Evolutionary conservation across 2,113 vertebrate species (phyloP), one percentile per base, ranked within the genome.

Genomic region (Rhinolophus ferrumequinum): DNA sequence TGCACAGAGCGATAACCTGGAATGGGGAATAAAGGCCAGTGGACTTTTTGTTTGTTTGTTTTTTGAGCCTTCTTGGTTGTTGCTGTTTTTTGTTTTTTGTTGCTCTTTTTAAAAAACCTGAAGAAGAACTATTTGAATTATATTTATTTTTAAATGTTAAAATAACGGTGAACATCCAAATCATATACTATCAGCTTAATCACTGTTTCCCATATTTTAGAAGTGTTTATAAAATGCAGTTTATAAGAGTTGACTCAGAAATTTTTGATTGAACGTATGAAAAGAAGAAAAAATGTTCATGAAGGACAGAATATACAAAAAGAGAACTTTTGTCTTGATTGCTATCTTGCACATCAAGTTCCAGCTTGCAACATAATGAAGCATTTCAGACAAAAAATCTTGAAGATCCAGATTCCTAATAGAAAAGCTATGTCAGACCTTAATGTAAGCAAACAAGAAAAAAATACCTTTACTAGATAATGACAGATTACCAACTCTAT

Each of bases 361-460:
- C 56, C 28, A 93, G 80, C 90, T 93, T 95, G 95, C 47, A 92
- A 35, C 33, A 47, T 92, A 92, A 95, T 93, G 56, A 91, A 70
- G 52, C 28, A 90, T 80, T 96, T 96, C 73, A 95, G 87, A 93
- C 44, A 66, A 73, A 93, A 95, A 96, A 94, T 93, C 83, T 72
- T 95, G 83, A 92, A 89, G 87, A 90, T 95, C 66, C 77, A 82
- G 92, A 81, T 84, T 92, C 56, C 44, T 54, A 93, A 77, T 7
- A 1, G 81, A 92, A 96, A 88, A 97, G 38, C 64, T 52, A 86
- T 79, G 77, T 94, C 62, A 92, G 54, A 83, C 33, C 19, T 93
- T 82, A 62, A 41, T 81, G 86, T 22, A 96, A 90, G 83, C 77
- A 97, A 97, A 92, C 50, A 69, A 93, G 22, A 72, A 93, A 67